These are phyloP conservation scores for Aphelenchoides fujianensis DNA, from an alignment of 1,140 invertebrate genomes.

Conservation along the genomic window DNA sequence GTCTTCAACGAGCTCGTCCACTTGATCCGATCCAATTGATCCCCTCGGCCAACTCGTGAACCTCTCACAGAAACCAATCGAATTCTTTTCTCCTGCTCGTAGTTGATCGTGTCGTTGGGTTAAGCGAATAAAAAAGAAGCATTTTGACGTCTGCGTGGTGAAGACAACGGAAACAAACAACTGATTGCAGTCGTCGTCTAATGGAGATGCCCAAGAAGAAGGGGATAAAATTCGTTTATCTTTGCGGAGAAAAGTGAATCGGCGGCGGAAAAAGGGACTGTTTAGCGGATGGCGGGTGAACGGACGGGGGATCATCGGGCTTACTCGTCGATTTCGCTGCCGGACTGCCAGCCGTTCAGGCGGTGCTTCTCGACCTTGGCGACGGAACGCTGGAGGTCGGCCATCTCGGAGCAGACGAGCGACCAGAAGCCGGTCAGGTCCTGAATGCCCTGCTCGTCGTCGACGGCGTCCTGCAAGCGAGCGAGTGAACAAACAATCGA, in stretches of 20 bases:
- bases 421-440: conserved; percentile 6
- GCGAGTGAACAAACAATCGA: background rate
- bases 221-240: no score
- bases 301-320: no score
- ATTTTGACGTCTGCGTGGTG: no score
- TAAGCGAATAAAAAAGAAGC: background rate
- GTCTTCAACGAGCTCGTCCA: background rate
- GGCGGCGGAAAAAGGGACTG: no score
- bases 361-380: conserved; percentile 1
- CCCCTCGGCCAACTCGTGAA: background rate
- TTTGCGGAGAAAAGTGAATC: no score
- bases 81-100: background rate
- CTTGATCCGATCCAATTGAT: background rate
- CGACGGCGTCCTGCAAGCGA: background rate
- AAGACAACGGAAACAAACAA: background rate
- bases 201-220: no score
- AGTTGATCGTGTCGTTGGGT: background rate
- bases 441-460: background rate
- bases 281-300: no score
- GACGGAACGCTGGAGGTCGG: background rate
- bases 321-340: no score
- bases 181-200: background rate
- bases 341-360: background rate
- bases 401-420: background rate
- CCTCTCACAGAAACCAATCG: background rate